Evolutionary conservation across 2,888 invertebrate species (phyloP), one percentile per base, ranked within the genome.

Genomic region (Spisula subtruncata): DNA sequence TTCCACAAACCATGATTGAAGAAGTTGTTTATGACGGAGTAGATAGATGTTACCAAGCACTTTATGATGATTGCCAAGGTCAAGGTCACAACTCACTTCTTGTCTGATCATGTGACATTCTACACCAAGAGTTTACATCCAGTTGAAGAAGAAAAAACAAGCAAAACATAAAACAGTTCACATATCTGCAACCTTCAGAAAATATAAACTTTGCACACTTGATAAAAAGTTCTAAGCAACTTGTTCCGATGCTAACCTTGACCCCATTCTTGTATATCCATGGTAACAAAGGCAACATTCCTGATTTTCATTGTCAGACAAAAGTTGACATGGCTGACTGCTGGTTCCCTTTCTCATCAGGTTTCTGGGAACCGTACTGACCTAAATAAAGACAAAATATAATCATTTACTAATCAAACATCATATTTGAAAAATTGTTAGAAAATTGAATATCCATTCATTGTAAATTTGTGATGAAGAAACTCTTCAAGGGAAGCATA

Each of bases 321-420:
- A 97, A 97, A 60, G 98, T 98, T 95, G 98, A 98, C 97, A 98
- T 98, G 97, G 98, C 98, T 94, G 97, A 97, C 56, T 98, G 94
- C 51, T 92, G 91, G 60, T 94, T 98, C 54, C 94, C 93, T 93
- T 98, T 98, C 10, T 93, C 93, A 20, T 94, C 94, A 83, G 93
- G 93, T 89, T 95, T 94, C 46, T 93, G 92, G 82, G 94, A 98
- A 96, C 99, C 99, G 97, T 99, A 99, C 97, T 99, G 99, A 82
- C 99, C 91, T 91, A 75, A 54, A 86, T 91, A 75, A 54, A 86
- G 81, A 18, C 4, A 83, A 0, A 25, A 32, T 35, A 48, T 60
- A 51, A 51, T 16, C 1, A 51, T 16, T 6, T 51, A 51, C 51
- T 10, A 51, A 51, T 51, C 12, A 51, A 51, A 51, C 4, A 51